Base-by-base conservation (phyloP, 2,888 invertebrate genomes). In the Parnassius mnemosyne region DNA sequence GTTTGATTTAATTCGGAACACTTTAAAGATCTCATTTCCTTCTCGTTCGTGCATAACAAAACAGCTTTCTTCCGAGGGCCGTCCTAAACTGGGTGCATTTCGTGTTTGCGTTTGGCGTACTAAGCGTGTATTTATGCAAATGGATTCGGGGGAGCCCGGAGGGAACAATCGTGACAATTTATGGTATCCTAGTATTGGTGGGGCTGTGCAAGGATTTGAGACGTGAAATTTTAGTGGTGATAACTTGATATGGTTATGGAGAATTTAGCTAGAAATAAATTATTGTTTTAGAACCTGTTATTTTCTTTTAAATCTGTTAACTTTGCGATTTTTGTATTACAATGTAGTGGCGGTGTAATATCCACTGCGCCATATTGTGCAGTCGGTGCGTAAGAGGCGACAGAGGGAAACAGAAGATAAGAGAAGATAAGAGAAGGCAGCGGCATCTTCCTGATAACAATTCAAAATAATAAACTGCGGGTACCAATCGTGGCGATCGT, bases 161-260 rank as follows among this genome's bases (percentile, higher is more conserved):
- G 82, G 80, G 80, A 77, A 75, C 82, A 76, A 80, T 84, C 78
- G 78, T 71, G 70, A 73, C 80, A 83, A 84, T 84, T 85, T 84
- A 85, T 81, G 78, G 73, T 77, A 79, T 77, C 69, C 73, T 74
- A 72, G 78, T 79, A 79, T 79, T 71, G 75, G 81, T 71, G 74
- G 81, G 78, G 80, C 78, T 77, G 73, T 25, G 42, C 9, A 11
- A 47, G 51, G 57, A 41, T 41, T 49, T 50, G 7, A 44, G 57
- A 55, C 69, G 74, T 72, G 66, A 76, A 73, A 72, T 75, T 71
- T 73, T 71, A 71, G 64, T 51, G 47, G 1, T 34, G 61, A 61
- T 66, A 67, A 66, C 60, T 69, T 64, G 60, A 68, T 65, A 55
- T 50, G 44, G 60, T 60, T 64, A 60, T 46, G 61, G 47, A 20